A percentile compares a stretch with the other conserved stretches of the same genome.
phyloP scores from a whole-genome alignment of 2,113 vertebrate species.

The Oceanodroma tethys region DNA sequence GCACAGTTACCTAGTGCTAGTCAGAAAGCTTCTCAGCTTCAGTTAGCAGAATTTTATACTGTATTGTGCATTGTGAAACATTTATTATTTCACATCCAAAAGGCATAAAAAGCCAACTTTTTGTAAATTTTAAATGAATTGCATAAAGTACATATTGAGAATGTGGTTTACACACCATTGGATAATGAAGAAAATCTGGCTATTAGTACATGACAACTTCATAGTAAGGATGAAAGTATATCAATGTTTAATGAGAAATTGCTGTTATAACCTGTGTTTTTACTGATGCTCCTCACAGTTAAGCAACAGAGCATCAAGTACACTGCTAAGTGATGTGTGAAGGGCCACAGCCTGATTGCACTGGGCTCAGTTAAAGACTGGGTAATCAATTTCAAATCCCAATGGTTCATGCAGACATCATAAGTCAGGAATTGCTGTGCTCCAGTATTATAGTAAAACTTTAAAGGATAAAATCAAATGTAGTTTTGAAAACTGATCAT shows the following conservation, averaged over 20 bases:
- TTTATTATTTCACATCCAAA: neutral
- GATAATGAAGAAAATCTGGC: neutral
- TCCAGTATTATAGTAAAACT: neutral
- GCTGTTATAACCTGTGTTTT: neutral
- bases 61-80: neutral
- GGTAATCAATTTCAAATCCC: neutral
- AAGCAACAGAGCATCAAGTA: neutral
- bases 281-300: neutral
- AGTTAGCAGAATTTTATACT: neutral
- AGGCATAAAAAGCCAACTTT: neutral
- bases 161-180: neutral
- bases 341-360: neutral
- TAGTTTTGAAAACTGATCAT: neutral
- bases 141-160: neutral
- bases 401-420: neutral
- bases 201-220: neutral
- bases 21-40: neutral
- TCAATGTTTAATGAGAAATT: neutral
- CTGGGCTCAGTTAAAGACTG: neutral
- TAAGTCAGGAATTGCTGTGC: neutral
- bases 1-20: neutral
- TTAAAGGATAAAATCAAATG: neutral
- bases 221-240: neutral
- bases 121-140: neutral
- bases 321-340: neutral